These are phyloP conservation scores for Pocillopora damicornis DNA, from an alignment of 64 coral and sea anemone genomes.

Conservation along the genomic window DNA sequence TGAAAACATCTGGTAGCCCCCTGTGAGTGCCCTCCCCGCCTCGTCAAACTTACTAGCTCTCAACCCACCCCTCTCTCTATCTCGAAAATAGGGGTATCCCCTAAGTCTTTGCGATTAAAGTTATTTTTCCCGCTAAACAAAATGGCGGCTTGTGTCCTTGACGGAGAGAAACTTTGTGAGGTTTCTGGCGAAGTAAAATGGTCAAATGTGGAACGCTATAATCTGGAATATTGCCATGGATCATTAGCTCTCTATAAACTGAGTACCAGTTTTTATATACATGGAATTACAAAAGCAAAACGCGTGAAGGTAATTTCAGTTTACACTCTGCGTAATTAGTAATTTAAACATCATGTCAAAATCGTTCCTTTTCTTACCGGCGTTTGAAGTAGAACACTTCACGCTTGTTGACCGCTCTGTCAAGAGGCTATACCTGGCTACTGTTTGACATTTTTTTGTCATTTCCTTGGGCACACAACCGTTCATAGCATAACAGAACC, in stretches of 20 bases:
- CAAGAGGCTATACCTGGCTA: too few species aligned
- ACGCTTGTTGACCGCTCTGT: too few species aligned
- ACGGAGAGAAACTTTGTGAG: constrained; percentile 34
- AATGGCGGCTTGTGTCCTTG: constrained; percentile 10
- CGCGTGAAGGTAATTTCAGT: neutral
- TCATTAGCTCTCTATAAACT: constrained; percentile 40
- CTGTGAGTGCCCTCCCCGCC: too few species aligned
- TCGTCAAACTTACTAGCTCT: neutral
- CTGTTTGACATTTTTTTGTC: too few species aligned
- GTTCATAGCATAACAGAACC: too few species aligned
- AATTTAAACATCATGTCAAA: neutral
- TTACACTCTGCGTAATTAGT: neutral
- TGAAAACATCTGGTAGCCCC: too few species aligned
- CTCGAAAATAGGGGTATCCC: neutral
- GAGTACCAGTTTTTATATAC: constrained; percentile 1
- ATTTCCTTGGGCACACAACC: too few species aligned
- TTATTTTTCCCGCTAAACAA: neutral
- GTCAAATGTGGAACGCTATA: constrained; percentile 2
- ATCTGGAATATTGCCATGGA: neutral
- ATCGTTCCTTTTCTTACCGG: too few species aligned
- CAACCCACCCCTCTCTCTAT: neutral
- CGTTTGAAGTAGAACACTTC: too few species aligned
- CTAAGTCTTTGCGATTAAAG: neutral
- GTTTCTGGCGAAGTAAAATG: constrained; percentile 24
- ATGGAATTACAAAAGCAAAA: neutral